Conservation (phyloP, 2,888 invertebrate genomes). For the Diloba caeruleocephala region DNA sequence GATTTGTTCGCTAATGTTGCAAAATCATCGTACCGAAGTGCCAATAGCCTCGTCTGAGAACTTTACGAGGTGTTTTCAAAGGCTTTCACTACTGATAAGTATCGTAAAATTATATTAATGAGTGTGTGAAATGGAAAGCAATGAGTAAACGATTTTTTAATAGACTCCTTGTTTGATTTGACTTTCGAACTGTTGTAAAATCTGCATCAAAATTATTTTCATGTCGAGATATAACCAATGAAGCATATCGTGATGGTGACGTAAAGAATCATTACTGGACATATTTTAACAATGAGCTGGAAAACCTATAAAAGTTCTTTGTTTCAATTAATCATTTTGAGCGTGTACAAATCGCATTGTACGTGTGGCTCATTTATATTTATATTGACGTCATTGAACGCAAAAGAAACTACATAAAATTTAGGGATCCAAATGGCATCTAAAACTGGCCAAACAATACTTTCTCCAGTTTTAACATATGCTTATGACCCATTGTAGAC, state of each 20-base stretch:
- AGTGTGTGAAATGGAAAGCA: slow-evolving; percentile 50
- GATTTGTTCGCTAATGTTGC: slow-evolving; percentile 55
- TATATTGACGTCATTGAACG: neutral
- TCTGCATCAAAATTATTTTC: slow-evolving; percentile 9
- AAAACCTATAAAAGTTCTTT: slow-evolving; percentile 17
- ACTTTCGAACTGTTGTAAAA: slow-evolving; percentile 38
- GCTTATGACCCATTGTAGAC: slow-evolving; percentile 40
- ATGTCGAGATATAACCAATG: neutral
- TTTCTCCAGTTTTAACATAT: slow-evolving; percentile 35
- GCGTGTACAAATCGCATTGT: slow-evolving; percentile 14
- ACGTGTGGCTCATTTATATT: slow-evolving; percentile 8
- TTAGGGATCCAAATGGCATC: slow-evolving; percentile 18
- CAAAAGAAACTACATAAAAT: slow-evolving; percentile 12
- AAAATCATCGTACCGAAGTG: slow-evolving; percentile 61
- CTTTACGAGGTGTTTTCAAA: slow-evolving; percentile 40
- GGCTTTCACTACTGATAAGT: slow-evolving; percentile 59
- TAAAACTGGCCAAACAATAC: slow-evolving; percentile 19
- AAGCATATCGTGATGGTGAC: slow-evolving; percentile 10
- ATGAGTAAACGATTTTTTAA: slow-evolving; percentile 49
- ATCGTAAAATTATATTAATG: slow-evolving; percentile 32
- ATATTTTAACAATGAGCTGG: slow-evolving; percentile 25
- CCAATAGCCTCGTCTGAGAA: slow-evolving; percentile 44
- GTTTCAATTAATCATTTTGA: slow-evolving; percentile 35
- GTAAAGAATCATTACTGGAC: slow-evolving; percentile 14
- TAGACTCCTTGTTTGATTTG: slow-evolving; percentile 13